These are phyloP conservation scores for Epiblema foenella DNA, from an alignment of 2,888 invertebrate genomes.

Conservation along the genomic window DNA sequence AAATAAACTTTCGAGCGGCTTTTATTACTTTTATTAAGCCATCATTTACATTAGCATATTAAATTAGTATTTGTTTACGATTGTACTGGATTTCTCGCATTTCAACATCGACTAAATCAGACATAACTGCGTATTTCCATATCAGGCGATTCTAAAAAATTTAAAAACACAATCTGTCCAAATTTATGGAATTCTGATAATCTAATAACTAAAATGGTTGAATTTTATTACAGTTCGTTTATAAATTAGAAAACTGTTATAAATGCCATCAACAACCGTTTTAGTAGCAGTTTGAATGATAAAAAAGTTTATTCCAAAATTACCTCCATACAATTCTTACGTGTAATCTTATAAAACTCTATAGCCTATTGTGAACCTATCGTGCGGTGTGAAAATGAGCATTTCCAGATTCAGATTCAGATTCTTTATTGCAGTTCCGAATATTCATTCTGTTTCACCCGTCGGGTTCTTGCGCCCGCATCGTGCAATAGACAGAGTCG, in stretches of 20 bases:
- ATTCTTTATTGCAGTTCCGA: no score
- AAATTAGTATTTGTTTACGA: conserved; percentile 63
- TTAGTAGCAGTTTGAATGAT: background rate
- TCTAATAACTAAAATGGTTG: background rate
- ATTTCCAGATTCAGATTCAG: no score
- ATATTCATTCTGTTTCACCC: no score
- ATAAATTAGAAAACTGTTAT: conserved; percentile 1
- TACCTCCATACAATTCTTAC: background rate
- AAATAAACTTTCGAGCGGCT: conserved; percentile 46
- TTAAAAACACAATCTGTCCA: conserved; percentile 16
- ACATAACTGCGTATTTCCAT: conserved; percentile 37
- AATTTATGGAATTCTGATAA: background rate
- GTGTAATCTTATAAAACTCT: background rate
- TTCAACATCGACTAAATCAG: conserved; percentile 44
- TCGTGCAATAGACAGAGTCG: no score
- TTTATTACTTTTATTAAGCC: conserved; percentile 68
- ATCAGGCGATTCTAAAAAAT: conserved; percentile 23
- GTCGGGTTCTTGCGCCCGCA: no score
- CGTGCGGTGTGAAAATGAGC: no score
- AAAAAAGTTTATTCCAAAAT: background rate
- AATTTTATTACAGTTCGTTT: background rate
- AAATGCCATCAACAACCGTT: background rate
- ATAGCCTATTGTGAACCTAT: no score
- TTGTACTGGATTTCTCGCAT: conserved; percentile 49
- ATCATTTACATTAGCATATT: conserved; percentile 65